Evolutionary conservation across 2,888 invertebrate genomes (phyloP), one percentile per base, ranked within the genome.

Genomic region (Gari tellinella): DNA sequence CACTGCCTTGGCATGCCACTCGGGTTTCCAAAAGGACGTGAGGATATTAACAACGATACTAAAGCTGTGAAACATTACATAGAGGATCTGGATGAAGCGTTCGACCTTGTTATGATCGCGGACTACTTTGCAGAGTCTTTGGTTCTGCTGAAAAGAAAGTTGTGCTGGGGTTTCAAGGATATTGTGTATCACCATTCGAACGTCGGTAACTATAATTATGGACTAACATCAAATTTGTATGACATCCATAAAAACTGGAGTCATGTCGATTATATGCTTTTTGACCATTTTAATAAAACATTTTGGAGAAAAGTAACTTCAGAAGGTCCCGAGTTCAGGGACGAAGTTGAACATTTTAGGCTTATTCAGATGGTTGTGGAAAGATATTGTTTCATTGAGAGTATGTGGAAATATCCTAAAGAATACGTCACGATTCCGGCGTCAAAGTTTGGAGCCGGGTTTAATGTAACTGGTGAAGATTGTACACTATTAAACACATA

Each of bases 51-150:
- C 0, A 38, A 58, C 10, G 64, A 88, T 45, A 15, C 31, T 4
- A 38, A 43, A 10, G 83, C 80, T 3, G 60, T 88, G 12, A 51
- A 66, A n/a, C 26, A 70, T 2, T 90, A 85, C 70, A 81, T 90
- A 10, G 25, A 81, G 5, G 45, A 77, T 14, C 66, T 91, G 12
- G 87, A 88, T 25, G 60, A 81, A 5, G 78, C 84, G 5, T 91
- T 91, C 64, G 55, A 76, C 17, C 69, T 91, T 8, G 86, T 92
- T 3, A 86, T 91, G 86, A 83, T 91, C 1, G 81, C 87, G n/a
- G 92, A 92, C 51, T 86, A 90, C 60, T 89, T 91, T 55, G 73
- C 85, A 17, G 91, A 91, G 64, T 92, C 91, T 0, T 60, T 92
- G 46, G 79, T 91, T 40, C 72, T 92, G 21, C 80, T 91, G 31